Percentiles rank a stretch among this genome's conserved stretches.
Conservation (phyloP, 2,888 invertebrate species). For the Cancer borealis region DNA sequence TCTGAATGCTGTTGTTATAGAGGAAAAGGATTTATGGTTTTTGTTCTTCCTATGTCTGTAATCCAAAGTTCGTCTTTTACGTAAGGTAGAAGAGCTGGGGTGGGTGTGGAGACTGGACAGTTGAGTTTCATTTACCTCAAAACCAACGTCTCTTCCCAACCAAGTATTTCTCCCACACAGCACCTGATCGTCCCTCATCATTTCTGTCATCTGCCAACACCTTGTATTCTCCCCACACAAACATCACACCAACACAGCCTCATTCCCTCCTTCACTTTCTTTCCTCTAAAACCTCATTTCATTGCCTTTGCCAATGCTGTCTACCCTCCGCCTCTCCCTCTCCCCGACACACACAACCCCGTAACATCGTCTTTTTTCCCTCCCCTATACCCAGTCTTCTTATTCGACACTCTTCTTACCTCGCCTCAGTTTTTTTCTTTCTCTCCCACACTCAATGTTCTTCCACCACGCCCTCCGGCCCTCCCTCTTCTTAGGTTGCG, state of each 20-base stretch:
- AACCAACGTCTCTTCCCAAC: neutral
- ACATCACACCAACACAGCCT: neutral
- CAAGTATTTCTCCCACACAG: neutral
- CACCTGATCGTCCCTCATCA: neutral
- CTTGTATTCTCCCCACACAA: neutral
- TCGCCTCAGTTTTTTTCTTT: neutral
- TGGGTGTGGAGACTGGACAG: neutral
- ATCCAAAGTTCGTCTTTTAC: neutral
- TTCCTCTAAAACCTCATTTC: too few relatives aligned
- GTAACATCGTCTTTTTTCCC: neutral
- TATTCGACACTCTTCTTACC: neutral
- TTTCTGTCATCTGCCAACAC: neutral
- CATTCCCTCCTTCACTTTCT: neutral
- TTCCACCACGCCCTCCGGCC: neutral
- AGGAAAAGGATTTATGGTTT: neutral
- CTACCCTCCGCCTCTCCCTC: neutral
- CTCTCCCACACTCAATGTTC: neutral
- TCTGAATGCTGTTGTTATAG: neutral
- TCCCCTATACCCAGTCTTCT: neutral
- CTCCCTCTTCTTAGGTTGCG: neutral
- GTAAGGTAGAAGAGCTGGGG: neutral
- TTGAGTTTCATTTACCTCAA: neutral
- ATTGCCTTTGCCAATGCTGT: neutral
- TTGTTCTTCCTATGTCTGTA: neutral
- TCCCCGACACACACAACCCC: too few relatives aligned